Evolutionary conservation across 2,888 invertebrate species (phyloP), one percentile per base, ranked within the genome.

Genomic region (Melipona beecheii): DNA sequence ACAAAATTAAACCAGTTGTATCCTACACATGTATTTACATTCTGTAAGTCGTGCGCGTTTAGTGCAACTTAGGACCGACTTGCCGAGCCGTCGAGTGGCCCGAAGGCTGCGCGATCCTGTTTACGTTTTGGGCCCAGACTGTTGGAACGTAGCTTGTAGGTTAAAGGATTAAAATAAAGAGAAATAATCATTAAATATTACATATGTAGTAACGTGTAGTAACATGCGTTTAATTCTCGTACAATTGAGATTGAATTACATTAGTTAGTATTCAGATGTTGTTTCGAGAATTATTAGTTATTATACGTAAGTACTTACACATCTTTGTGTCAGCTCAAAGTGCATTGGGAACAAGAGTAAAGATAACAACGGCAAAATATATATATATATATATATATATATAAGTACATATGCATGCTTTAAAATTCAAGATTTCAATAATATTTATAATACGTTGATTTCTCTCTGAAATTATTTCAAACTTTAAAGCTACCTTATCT

Each of bases 181-280:
- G 11, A 69, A 4, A 4, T 69, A 24, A n/a, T 15, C 21, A 17
- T 56, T 31, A 36, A 17, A 54, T 70, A 17, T 31, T 70, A 52
- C 15, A n/a, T 11, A n/a, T 70, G n/a, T 27, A 27, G 27, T 27
- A 27, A 27, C 27, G 27, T 70, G 36, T 21, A 70, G 17, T 54
- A 36, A 36, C n/a, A 31, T n/a, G 9, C 31, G 6, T 21, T 54
- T 54, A 54, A 54, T 36, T 70, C 54, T 21, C 2, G 4, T 9
- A 70, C 9, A 36, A 54, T 54, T 70, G 21, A 31, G n/a, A 70
- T 36, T 31, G 31, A 70, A 54, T 70, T 70, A 70, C 54, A 15
- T 54, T 52, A 50, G 21, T 68, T 68, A 68, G 4, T 27, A 31
- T n/a, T 19, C 27, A 19, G 13, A 52, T 70, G 31, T 54, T 70